These are phyloP conservation scores for Ramazzottius varieornatus DNA, from an alignment of 2,888 invertebrate genomes.

Conservation along the genomic window DNA sequence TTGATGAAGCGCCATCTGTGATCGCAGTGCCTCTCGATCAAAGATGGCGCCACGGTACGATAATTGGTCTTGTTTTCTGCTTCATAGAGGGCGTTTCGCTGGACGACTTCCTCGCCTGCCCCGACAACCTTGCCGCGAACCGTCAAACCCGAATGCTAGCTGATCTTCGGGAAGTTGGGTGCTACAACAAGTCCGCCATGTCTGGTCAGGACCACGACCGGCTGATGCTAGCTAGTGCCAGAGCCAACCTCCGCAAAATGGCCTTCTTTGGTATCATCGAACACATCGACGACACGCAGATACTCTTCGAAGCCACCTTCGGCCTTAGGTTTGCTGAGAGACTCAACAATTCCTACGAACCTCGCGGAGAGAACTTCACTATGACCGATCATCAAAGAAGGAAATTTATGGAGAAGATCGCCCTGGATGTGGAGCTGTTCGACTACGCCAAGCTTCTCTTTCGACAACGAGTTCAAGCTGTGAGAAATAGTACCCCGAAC, in stretches of 20 bases:
- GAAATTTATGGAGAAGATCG: conserved; percentile 49
- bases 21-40: not conserved
- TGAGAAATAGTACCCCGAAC: not conserved
- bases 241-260: conserved; percentile 73
- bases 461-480: conserved; percentile 41
- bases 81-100: conserved; percentile 47
- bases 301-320: conserved; percentile 78
- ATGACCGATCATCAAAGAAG: conserved; percentile 45
- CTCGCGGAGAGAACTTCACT: conserved; percentile 50
- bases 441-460: conserved; percentile 68
- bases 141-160: conserved; percentile 91
- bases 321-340: conserved; percentile 62
- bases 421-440: conserved; percentile 71
- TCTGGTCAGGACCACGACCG: conserved; percentile 38
- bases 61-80: too few species aligned
- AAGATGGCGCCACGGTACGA: not conserved
- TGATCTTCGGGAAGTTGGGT: conserved; percentile 72
- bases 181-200: conserved; percentile 40
- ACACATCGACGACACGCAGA: conserved; percentile 43
- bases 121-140: conserved; percentile 77
- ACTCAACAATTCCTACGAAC: conserved; percentile 72
- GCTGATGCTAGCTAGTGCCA: conserved; percentile 75
- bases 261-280: conserved; percentile 92
- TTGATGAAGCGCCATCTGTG: too few species aligned
- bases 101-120: conserved; percentile 66